Evolutionary conservation across 1,140 invertebrate species (phyloP).

Genomic region (Apocrypta bakeri): DNA sequence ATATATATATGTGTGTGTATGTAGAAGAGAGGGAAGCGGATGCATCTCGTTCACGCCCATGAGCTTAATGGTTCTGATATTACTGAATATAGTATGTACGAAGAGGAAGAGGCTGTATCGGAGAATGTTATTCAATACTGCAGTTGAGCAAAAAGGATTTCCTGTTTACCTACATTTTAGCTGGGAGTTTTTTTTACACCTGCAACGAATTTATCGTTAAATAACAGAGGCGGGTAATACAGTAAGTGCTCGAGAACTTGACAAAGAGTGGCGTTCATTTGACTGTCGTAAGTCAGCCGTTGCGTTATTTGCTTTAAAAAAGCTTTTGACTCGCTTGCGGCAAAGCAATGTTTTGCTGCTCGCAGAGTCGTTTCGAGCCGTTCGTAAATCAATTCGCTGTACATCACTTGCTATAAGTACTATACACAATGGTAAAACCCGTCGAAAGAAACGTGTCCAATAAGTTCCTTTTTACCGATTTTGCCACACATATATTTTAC

Average conservation of each 20-base stretch:
- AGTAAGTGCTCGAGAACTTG: too few relatives aligned
- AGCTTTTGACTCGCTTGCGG: background rate
- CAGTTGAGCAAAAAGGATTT: background rate
- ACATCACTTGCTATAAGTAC: constrained; percentile 22
- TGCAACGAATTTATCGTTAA: too few relatives aligned
- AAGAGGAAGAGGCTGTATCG: background rate
- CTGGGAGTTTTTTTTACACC: too few relatives aligned
- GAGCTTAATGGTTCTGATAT: constrained; percentile 23
- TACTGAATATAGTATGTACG: background rate
- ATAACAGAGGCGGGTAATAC: too few relatives aligned
- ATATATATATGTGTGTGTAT: background rate
- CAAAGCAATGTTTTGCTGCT: background rate
- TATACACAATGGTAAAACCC: too few relatives aligned
- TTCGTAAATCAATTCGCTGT: constrained; percentile 44
- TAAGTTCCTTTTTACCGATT: too few relatives aligned
- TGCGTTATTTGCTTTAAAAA: background rate
- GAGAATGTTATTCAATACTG: background rate
- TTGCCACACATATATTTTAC: too few relatives aligned
- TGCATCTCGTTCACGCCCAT: background rate
- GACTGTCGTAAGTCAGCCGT: background rate
- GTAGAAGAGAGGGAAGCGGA: too few relatives aligned
- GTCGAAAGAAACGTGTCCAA: too few relatives aligned
- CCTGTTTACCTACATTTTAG: too few relatives aligned
- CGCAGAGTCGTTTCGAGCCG: constrained; percentile 29
- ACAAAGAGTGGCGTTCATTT: background rate